These are phyloP conservation scores for Centruroides vittatus DNA, from an alignment of 1,140 invertebrate genomes.

Conservation along the genomic window DNA sequence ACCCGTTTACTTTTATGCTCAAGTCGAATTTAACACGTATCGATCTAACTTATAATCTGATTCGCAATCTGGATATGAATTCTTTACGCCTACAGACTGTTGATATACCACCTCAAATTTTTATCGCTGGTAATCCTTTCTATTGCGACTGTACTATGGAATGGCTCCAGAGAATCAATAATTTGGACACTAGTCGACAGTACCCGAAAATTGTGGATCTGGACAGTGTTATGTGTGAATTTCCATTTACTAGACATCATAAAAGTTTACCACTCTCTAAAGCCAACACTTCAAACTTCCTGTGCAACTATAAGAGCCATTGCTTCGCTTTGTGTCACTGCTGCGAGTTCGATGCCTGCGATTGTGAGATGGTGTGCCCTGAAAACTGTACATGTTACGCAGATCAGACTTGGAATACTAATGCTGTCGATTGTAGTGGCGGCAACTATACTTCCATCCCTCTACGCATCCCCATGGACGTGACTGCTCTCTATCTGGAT, in stretches of 20 bases:
- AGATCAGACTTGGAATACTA: conserved; percentile 79
- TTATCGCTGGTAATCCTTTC: conserved; percentile 74
- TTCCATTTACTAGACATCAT: conserved; percentile 14
- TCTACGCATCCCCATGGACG: conserved; percentile 78
- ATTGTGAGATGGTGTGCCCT: conserved; percentile 89
- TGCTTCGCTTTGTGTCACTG: conserved; percentile 86
- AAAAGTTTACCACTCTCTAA: conserved; percentile 36
- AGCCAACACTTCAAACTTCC: conserved; percentile 61
- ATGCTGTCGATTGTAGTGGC: conserved; percentile 73
- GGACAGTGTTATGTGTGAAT: conserved; percentile 60
- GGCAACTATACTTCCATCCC: conserved; percentile 43
- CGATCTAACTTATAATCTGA: conserved; percentile 73
- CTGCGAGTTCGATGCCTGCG: conserved; percentile 87
- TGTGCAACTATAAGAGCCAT: conserved; percentile 80
- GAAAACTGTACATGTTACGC: conserved; percentile 73
- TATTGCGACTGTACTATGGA: conserved; percentile 85
- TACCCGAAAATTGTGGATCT: conserved; percentile 74
- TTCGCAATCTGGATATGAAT: conserved; percentile 64
- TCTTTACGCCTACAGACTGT: conserved; percentile 46
- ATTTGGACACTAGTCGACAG: conserved; percentile 46
- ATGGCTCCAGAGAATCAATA: conserved; percentile 66
- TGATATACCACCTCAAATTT: conserved; percentile 53
- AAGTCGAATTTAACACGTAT: conserved; percentile 69
- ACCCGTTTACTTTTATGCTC: conserved; percentile 60
- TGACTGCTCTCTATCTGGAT: conserved; percentile 78